These are phyloP conservation scores for Bagarius yarrelli DNA, from an alignment of 2,113 vertebrate species.

Conservation along the genomic window DNA sequence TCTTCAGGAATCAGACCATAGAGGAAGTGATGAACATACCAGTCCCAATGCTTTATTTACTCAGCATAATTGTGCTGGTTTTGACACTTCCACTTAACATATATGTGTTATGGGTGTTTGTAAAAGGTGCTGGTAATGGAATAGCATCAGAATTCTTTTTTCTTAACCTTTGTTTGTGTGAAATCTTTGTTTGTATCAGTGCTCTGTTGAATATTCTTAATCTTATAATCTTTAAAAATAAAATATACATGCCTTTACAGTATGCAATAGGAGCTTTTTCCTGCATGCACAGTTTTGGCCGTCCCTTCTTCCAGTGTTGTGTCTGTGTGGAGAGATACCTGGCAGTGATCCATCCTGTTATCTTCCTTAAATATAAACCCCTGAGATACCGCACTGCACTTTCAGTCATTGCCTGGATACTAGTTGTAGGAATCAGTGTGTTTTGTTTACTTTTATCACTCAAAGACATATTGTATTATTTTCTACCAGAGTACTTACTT, in stretches of 20 bases:
- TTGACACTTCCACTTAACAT: constrained; percentile 18
- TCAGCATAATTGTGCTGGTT: not conserved
- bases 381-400: constrained; percentile 9
- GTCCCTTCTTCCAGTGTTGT: constrained; percentile 34
- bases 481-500: constrained; percentile 15
- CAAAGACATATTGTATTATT: not conserved
- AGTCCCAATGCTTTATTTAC: too few species aligned
- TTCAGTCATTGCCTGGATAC: constrained; percentile 15
- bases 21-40: not conserved
- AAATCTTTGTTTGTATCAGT: not conserved
- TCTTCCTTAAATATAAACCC: constrained; percentile 38
- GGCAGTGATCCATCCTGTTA: constrained; percentile 29
- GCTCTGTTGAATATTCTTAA: not conserved
- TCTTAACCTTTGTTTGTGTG: constrained; percentile 22
- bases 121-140: not conserved
- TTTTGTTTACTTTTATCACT: not conserved
- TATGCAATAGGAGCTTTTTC: not conserved
- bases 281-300: not conserved
- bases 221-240: not conserved
- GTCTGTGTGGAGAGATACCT: constrained; percentile 44
- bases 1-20: not conserved
- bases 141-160: constrained; percentile 21
- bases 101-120: constrained; percentile 28
- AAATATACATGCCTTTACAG: not conserved
- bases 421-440: not conserved